Evolutionary conservation across 2,113 vertebrate species (phyloP), one percentile per base, ranked within the genome.

Genomic region (Nanorana parkeri): DNA sequence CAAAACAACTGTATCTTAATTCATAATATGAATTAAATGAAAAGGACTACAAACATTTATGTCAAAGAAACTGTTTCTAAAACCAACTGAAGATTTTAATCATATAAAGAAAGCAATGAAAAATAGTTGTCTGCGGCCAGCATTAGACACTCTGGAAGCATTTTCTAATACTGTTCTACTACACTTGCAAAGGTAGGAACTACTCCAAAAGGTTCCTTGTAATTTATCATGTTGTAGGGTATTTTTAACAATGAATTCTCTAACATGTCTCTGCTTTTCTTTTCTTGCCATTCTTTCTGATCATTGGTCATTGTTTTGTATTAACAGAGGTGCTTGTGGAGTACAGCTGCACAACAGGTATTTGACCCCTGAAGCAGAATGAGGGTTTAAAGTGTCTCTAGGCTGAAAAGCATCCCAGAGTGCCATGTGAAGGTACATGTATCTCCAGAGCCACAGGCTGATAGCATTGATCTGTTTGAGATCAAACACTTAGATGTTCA

Each of bases 401-500:
- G 76, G 64, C 41, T 68, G 52, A 68, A 77, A 79, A 56, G 65
- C 28, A 60, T 58, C 51, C 47, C 29, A 55, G 77, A 23, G 63
- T 58, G 54, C 65, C 20, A 68, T 56, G 52, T 56, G 52, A 28
- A 47, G 64, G 65, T 17, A 17, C 77, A 60, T 32, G 52, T 26
- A 79, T 26, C 64, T 68, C 29, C 8, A 21, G 51, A 68, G 77
- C 77, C 54, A 68, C 65, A 79, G 77, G 77, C 28, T 79, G 76
- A 78, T 78, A 60, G 41, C 52, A 68, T 60, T 68, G 77, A 79
- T 79, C 26, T 78, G 32, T 75, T 61, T 60, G 68, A 78, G 23
- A 67, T 78, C 76, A 78, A 78, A 78, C 19, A 67, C 16, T 36
- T 29, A 19, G 29, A n/a, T 68, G 5, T 67, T 78, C 47, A 78